Evolutionary conservation across 2,113 vertebrate genomes (phyloP).

Genomic region (Casuarius casuarius): DNA sequence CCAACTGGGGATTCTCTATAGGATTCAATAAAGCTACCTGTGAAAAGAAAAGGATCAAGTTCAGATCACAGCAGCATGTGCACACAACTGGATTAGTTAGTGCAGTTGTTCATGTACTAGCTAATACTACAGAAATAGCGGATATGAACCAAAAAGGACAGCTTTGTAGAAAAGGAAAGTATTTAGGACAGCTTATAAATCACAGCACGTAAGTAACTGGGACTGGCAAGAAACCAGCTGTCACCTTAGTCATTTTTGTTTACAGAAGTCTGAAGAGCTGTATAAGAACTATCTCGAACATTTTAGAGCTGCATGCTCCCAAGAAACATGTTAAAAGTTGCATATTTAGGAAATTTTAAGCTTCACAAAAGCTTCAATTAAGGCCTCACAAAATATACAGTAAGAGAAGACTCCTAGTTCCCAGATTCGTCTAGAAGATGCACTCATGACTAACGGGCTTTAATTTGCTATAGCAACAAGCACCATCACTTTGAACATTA

Average conservation of each 20-base stretch:
- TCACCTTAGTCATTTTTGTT: neutral
- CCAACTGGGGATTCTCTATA: conserved; percentile 91
- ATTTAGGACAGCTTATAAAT: neutral
- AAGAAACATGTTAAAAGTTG: neutral
- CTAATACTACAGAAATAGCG: neutral
- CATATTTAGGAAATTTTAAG: neutral
- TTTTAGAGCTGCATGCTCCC: neutral
- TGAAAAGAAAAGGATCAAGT: conserved; percentile 57
- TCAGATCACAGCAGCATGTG: neutral
- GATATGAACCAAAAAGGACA: neutral
- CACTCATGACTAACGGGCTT: neutral
- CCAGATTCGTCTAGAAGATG: neutral
- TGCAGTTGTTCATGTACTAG: neutral
- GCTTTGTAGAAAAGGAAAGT: neutral
- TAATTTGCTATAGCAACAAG: neutral
- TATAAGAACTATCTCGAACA: neutral
- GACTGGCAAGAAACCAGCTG: neutral
- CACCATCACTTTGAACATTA: neutral
- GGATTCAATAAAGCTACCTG: conserved; percentile 92
- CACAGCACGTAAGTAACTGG: neutral
- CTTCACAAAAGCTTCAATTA: neutral
- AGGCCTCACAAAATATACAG: neutral
- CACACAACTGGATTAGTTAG: neutral
- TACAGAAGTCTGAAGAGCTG: neutral
- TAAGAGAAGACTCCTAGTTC: neutral